phyloP scores from a whole-genome alignment of 2,888 invertebrate species.

The Lepetodrilus schrolli region DNA sequence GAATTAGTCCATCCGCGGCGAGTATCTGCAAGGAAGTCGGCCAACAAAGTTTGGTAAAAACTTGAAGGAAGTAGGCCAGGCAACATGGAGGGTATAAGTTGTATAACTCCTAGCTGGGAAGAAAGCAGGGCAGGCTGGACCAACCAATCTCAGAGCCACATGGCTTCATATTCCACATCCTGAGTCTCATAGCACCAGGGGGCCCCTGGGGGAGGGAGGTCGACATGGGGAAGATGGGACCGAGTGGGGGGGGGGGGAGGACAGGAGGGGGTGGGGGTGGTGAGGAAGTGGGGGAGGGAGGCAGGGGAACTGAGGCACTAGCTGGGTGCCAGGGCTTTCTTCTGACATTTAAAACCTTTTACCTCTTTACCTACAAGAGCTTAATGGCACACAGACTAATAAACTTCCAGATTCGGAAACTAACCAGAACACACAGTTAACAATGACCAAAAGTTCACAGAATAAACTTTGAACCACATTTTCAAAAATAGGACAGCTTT shows the following conservation, averaged over 20 bases:
- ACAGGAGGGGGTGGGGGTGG: neutral
- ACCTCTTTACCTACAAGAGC: neutral
- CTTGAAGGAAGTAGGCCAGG: neutral
- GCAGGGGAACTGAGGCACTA: neutral
- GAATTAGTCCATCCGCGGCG: too few species aligned
- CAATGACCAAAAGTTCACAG: neutral
- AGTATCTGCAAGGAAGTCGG: too few species aligned
- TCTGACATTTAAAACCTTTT: neutral
- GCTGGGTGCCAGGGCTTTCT: neutral
- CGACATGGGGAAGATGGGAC: too few species aligned
- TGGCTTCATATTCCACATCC: conserved; percentile 27
- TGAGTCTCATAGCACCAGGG: conserved; percentile 7
- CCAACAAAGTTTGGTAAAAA: neutral
- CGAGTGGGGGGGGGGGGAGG: conserved; percentile 1
- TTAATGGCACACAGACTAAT: too few species aligned
- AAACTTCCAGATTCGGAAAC: neutral
- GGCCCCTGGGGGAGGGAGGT: neutral
- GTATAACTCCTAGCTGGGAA: conserved; percentile 4
- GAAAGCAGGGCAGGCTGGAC: conserved; percentile 1
- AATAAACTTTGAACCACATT: neutral
- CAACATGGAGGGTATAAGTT: neutral
- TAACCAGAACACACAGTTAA: neutral
- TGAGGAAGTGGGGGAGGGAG: neutral
- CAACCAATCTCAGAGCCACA: conserved; percentile 5
- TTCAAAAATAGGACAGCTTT: too few species aligned